phyloP scores from a whole-genome alignment of 2,888 invertebrate species.

The Venusia cambrica region DNA sequence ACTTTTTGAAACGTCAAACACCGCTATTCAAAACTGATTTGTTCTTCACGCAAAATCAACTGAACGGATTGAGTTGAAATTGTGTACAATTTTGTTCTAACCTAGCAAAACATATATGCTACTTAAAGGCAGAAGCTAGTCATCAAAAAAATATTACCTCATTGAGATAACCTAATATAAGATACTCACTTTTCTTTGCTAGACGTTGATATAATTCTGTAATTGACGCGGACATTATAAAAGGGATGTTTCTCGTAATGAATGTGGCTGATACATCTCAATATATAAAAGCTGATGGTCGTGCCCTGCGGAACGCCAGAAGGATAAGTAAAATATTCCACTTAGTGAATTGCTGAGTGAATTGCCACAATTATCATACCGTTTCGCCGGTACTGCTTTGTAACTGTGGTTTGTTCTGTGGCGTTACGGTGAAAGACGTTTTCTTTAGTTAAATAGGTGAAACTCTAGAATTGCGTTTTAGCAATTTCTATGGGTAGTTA shows the following conservation, averaged over 20 bases:
- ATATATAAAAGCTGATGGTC: constrained; percentile 61
- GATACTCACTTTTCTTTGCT: no score
- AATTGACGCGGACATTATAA: constrained; percentile 28
- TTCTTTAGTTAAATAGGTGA: constrained; percentile 26
- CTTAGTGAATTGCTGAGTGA: constrained; percentile 66
- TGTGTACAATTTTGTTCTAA: no score
- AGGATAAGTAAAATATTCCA: constrained; percentile 74
- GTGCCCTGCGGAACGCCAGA: constrained; percentile 57
- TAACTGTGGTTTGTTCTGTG: constrained; percentile 19
- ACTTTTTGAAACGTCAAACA: no score
- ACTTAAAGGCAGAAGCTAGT: no score
- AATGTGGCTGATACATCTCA: constrained; percentile 63
- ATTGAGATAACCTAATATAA: no score
- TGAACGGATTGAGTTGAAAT: no score
- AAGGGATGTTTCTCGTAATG: constrained; percentile 48
- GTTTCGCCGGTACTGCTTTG: constrained; percentile 36
- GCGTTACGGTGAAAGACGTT: constrained; percentile 25
- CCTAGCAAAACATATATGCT: no score
- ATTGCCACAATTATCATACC: constrained; percentile 64
- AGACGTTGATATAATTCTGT: constrained; percentile 29
- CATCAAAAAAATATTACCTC: no score
- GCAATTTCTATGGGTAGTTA: constrained; percentile 10
- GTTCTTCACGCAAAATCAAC: no score
- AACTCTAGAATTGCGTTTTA: constrained; percentile 20
- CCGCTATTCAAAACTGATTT: no score